Evolutionary conservation across 2,888 invertebrate species (phyloP), one percentile per base, ranked within the genome.

Genomic region (Prenolepis imparis): DNA sequence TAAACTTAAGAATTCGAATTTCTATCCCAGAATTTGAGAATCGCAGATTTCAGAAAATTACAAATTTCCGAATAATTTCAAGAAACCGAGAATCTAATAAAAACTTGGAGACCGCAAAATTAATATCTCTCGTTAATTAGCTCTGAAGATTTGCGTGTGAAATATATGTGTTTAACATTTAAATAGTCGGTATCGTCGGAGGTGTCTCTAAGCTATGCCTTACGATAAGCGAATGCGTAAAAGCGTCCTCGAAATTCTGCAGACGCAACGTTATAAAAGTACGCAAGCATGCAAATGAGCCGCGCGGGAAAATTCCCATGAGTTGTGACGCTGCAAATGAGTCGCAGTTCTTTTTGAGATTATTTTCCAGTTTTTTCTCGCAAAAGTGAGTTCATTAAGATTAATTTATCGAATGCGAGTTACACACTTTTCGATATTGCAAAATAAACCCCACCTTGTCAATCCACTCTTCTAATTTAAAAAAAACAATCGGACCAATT

Each of bases 201-300:
- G 52, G 6, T 24, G 21, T 39, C 32, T 32, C 36, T 36, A 73
- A 73, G 15, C 36, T 28, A 8, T 21, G 55, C 24, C 59, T 41
- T 44, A n/a, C 44, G 55, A 72, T 44, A 41, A 68, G 70, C 59
- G 41, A 73, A 73, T 63, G 78, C 84, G 87, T 78, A 86, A 77
- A 82, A 86, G 70, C 84, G 82, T 86, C 88, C 86, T 87, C 89
- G 87, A 89, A 89, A 88, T 89, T 89, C 88, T 83, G 83, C 85
- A 84, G 80, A 87, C 85, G 48, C 48, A 52, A 68, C 70, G 73
- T 82, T 55, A 84, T 74, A 86, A 86, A 88, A 64, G 82, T 85
- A 85, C 67, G 84, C 86, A 61, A 64, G 28, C 68, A 74, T 78
- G 84, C 83, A 75, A 83, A 73, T 63, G 80, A 59, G 48, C 68